phyloP scores from a whole-genome alignment of 2,797 vertebrate species.

The Poecilia picta region DNA sequence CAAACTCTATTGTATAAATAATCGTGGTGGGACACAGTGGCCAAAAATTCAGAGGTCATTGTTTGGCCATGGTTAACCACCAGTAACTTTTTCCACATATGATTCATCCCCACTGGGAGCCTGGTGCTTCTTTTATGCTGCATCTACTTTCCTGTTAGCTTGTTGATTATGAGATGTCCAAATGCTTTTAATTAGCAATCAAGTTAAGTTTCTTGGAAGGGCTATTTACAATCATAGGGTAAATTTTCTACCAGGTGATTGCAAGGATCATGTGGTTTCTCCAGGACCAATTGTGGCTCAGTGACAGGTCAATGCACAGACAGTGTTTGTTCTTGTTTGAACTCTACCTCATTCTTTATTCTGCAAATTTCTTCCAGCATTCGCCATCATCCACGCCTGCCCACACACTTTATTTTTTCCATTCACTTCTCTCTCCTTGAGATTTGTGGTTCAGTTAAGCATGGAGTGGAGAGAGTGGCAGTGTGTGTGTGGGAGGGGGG shows the following conservation, averaged over 20 bases:
- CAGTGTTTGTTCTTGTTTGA: slow-evolving; percentile 5
- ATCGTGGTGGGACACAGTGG: too few relatives aligned
- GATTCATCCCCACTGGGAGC: neutral
- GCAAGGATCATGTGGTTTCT: slow-evolving; percentile 9
- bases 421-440: slow-evolving; percentile 52
- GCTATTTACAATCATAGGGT: neutral
- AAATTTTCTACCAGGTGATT: neutral
- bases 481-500: neutral
- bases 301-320: slow-evolving; percentile 1
- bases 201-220: neutral
- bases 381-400: slow-evolving; percentile 37
- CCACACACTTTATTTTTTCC: slow-evolving; percentile 34
- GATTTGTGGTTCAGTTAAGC: slow-evolving; percentile 34
- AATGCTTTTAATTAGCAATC: slow-evolving; percentile 17
- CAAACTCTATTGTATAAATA: too few relatives aligned
- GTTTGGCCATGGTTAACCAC: neutral
- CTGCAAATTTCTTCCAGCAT: slow-evolving; percentile 40
- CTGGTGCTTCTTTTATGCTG: neutral
- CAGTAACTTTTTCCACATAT: neutral
- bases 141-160: neutral
- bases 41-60: too few relatives aligned
- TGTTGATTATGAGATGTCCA: neutral
- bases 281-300: neutral
- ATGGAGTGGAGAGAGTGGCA: slow-evolving; percentile 7
- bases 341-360: slow-evolving; percentile 33